These are phyloP conservation scores for Melanotaenia trifasciata DNA, from an alignment of 2,797 vertebrate genomes.

Conservation along the genomic window DNA sequence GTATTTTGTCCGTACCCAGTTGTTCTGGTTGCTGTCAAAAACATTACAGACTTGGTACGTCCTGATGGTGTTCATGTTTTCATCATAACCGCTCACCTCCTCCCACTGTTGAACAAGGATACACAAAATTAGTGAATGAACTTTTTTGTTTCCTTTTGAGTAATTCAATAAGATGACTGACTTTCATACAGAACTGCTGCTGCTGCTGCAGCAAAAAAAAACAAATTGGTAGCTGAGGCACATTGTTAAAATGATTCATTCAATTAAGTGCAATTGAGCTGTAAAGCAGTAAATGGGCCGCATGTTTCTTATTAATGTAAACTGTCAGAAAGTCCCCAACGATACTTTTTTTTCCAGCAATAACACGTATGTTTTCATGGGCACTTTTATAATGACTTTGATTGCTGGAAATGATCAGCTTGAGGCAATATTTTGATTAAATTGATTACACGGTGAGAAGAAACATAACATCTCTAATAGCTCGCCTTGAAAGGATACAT, in stretches of 20 bases:
- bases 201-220: no score
- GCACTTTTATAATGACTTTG: conserved; percentile 39
- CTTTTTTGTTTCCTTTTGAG: not conserved
- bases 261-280: conserved; percentile 48
- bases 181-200: not conserved
- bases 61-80: conserved; percentile 99
- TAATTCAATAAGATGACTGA: not conserved
- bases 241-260: conserved; percentile 29
- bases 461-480: conserved; percentile 48
- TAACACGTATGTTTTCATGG: conserved; percentile 44
- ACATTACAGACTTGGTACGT: conserved; percentile 99
- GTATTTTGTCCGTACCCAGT: conserved; percentile 98
- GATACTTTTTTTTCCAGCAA: conserved; percentile 26
- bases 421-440: conserved; percentile 55
- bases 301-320: conserved; percentile 44
- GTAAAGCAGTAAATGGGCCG: conserved; percentile 35
- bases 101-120: conserved; percentile 89
- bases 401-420: conserved; percentile 47
- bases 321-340: conserved; percentile 11
- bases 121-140: conserved; percentile 52
- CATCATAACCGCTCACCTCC: conserved; percentile 98
- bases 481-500: conserved; percentile 29
- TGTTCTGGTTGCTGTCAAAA: conserved; percentile 97
- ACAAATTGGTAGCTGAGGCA: conserved; percentile 17
- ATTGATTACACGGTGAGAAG: conserved; percentile 46